Percentiles rank a stretch among this genome's conserved stretches.
Conservation (phyloP, 2,888 invertebrate genomes). For the Leptopilina myrica region DNA sequence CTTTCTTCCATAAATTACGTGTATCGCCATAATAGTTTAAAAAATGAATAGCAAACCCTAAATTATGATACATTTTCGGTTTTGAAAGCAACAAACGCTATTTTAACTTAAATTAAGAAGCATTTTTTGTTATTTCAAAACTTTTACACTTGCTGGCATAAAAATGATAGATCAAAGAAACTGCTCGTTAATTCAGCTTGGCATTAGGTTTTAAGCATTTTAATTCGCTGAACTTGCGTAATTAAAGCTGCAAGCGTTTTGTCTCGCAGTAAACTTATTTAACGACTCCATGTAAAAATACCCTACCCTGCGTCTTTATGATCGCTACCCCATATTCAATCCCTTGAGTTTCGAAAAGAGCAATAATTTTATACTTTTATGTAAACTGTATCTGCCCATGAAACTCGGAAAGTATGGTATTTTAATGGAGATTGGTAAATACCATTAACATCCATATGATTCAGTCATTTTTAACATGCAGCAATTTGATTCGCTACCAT, state of each 20-base stretch:
- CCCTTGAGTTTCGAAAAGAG: slow-evolving; percentile 50
- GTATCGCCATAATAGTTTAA: no score
- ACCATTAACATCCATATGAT: slow-evolving; percentile 59
- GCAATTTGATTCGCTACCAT: slow-evolving; percentile 63
- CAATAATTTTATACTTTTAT: slow-evolving; percentile 76
- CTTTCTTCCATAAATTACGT: no score
- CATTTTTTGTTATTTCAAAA: neutral
- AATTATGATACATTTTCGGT: no score
- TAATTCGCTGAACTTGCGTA: slow-evolving; percentile 70
- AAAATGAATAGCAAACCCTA: no score
- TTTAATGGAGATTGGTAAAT: slow-evolving; percentile 75
- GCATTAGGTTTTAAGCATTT: slow-evolving; percentile 41
- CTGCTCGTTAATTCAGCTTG: slow-evolving; percentile 18
- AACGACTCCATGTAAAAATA: slow-evolving; percentile 74
- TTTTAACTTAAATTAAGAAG: no score
- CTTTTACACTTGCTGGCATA: neutral
- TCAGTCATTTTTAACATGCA: slow-evolving; percentile 68
- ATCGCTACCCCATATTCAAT: slow-evolving; percentile 54
- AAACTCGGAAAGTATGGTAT: slow-evolving; percentile 63
- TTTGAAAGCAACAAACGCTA: no score
- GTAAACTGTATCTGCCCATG: slow-evolving; percentile 74
- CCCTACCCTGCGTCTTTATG: slow-evolving; percentile 67
- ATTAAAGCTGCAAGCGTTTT: slow-evolving; percentile 68
- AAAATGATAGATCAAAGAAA: slow-evolving; percentile 13
- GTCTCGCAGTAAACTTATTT: slow-evolving; percentile 70